Percentiles rank a stretch among this genome's conserved stretches.
Conservation (phyloP, 2,888 invertebrate species). For the Bhutanitis thaidina region DNA sequence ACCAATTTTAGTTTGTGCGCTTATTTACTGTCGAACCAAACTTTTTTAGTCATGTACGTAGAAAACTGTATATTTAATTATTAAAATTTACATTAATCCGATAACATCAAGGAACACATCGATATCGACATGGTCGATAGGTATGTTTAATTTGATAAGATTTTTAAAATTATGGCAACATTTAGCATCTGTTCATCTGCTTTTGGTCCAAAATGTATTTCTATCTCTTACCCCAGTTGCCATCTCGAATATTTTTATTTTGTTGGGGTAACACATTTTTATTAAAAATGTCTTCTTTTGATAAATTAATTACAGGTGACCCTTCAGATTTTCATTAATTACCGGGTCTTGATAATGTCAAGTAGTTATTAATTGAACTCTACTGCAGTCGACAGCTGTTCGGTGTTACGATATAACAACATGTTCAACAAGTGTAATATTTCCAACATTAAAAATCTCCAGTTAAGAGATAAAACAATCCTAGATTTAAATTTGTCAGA, state of each 20-base stretch:
- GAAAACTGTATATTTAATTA: slow-evolving; percentile 5
- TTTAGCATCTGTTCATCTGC: slow-evolving; percentile 57
- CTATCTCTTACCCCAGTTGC: background rate
- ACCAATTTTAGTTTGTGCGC: slow-evolving; percentile 33
- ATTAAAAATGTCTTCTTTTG: background rate
- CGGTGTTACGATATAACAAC: slow-evolving; percentile 1
- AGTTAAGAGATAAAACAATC: slow-evolving; percentile 22
- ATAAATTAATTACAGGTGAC: background rate
- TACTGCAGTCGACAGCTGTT: background rate
- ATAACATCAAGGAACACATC: slow-evolving; percentile 20
- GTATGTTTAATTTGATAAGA: slow-evolving; percentile 12
- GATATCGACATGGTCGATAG: slow-evolving; percentile 18
- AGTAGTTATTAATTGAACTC: slow-evolving; percentile 2
- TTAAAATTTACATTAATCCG: slow-evolving; percentile 13
- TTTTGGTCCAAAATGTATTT: slow-evolving; percentile 66
- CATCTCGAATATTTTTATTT: background rate
- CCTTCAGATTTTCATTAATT: background rate
- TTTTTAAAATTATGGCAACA: slow-evolving; percentile 25
- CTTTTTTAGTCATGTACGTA: slow-evolving; percentile 9
- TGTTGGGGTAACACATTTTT: background rate
- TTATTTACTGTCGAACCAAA: slow-evolving; percentile 13
- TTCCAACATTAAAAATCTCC: slow-evolving; percentile 21
- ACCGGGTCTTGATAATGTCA: background rate
- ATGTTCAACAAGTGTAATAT: slow-evolving; percentile 15
- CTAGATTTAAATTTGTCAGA: slow-evolving; percentile 34